Percentiles rank a stretch among this genome's conserved stretches.
Evolutionary conservation across 2,113 vertebrate genomes (phyloP).

Genomic region (Elaphurus davidianus): DNA sequence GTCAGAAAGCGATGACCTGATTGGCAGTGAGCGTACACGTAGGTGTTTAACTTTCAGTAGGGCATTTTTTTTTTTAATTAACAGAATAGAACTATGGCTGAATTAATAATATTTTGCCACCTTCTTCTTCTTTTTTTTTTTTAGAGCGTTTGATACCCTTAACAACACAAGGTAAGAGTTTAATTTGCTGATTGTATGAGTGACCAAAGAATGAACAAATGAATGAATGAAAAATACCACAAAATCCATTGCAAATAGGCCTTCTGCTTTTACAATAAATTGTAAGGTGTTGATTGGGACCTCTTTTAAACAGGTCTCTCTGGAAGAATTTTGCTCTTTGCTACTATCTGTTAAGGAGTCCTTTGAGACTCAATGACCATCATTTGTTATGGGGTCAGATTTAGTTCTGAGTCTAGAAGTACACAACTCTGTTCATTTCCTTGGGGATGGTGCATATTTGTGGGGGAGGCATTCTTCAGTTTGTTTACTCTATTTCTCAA

Average conservation of each 20-base stretch:
- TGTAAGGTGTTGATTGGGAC: background rate
- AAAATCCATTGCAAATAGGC: background rate
- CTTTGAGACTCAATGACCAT: background rate
- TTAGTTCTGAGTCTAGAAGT: background rate
- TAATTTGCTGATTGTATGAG: conserved; percentile 28
- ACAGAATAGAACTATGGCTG: background rate
- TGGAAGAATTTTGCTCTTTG: background rate
- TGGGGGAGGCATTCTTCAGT: background rate
- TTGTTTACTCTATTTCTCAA: conserved; percentile 10
- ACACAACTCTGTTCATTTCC: background rate
- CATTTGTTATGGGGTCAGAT: background rate
- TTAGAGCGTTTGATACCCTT: conserved; percentile 85
- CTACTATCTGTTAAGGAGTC: background rate
- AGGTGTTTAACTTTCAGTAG: conserved; percentile 74
- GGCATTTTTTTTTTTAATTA: background rate
- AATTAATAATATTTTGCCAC: conserved; percentile 50
- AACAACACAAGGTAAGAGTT: conserved; percentile 86
- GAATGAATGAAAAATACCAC: background rate
- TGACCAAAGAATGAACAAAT: background rate
- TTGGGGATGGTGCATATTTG: background rate
- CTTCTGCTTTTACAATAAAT: background rate
- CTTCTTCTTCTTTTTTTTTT: conserved; percentile 62
- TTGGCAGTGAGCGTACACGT: conserved; percentile 91
- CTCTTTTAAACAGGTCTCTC: background rate
- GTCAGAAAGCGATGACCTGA: conserved; percentile 94